Base-by-base conservation (phyloP, 2,797 vertebrate genomes). In the Amblyopsis hoosieri region DNA sequence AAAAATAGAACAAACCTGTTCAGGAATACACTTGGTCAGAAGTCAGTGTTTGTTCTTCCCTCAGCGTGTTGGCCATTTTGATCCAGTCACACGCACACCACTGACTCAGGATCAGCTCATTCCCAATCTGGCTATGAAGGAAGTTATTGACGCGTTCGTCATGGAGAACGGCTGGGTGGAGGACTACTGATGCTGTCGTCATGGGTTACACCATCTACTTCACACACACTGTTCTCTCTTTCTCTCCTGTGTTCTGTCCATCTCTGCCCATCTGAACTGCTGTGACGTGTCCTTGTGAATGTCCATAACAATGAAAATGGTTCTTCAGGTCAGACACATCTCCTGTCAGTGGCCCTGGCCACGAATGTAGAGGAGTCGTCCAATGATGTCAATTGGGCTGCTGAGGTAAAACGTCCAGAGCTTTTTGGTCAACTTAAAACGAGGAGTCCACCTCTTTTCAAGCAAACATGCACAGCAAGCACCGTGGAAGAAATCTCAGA, bases 101-200 rank as follows among this genome's bases (percentile, higher is more conserved):
- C 88, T 99, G 88, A 99, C 96, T 79, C 97, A 99, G 89, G 97
- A 99, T 85, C 97, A 99, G 92, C 92, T 99, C 85, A 99, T 99
- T 82, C 97, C 97, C 3, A 99, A 99, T 88, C 90, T 99, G 68
- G 97, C 97, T 74, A 99, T 99, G 97, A 99, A 98, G 87, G 97
- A 99, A 79, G 97, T 98, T 88, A 99, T 98, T 2, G 97, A 98
- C 0, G 95, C 97, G 0, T 99, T 99, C 90, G 95, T 98, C 91
- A 95, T 94, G 4, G 97, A 99, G 91, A 99, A 98, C 0, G 97
- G 97, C 76, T 98, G 97, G 97, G 97, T 99, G 86, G 97, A 99
- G 92, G 97, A 98, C 91, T 98, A 98, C 91, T 99, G 85, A 97
- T 9, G 37, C 37, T 42, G 37, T 9, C 13, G 14, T n/a, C 14